Percentiles rank a stretch among this genome's conserved stretches.
These are phyloP conservation scores for Minunthozetes semirufus DNA, from an alignment of 2,888 invertebrate genomes.

Conservation along the genomic window DNA sequence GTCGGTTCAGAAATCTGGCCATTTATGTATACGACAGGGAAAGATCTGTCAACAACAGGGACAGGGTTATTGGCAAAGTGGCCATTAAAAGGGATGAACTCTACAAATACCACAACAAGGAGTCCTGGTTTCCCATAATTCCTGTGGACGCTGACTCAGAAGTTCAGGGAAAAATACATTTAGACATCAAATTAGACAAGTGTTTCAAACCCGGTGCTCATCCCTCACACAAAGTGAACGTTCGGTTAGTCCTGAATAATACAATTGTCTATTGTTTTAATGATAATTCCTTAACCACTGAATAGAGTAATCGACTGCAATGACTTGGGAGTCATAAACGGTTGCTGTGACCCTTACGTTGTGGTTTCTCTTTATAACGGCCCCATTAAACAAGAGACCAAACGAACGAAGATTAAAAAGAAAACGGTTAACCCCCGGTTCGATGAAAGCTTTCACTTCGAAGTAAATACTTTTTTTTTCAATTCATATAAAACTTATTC, in stretches of 20 bases:
- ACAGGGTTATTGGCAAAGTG: slow-evolving; percentile 71
- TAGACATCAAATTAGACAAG: slow-evolving; percentile 66
- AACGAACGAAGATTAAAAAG: slow-evolving; percentile 76
- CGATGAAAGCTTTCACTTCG: slow-evolving; percentile 77
- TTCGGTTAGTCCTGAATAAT: not conserved
- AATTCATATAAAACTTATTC: slow-evolving; percentile 7
- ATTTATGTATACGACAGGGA: slow-evolving; percentile 82
- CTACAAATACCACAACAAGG: slow-evolving; percentile 78
- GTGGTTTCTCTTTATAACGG: slow-evolving; percentile 70
- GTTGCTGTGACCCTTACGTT: slow-evolving; percentile 84
- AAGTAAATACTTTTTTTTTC: slow-evolving; percentile 49
- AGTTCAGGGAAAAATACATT: slow-evolving; percentile 73
- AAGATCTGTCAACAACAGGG: slow-evolving; percentile 67
- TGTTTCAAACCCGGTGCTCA: slow-evolving; percentile 53
- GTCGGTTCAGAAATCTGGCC: slow-evolving; percentile 78
- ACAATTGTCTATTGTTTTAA: not conserved
- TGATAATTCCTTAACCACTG: not conserved
- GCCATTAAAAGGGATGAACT: slow-evolving; percentile 80
- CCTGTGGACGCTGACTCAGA: slow-evolving; percentile 82
- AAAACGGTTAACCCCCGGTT: slow-evolving; percentile 84
- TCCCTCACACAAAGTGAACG: not conserved
- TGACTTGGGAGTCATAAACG: slow-evolving; percentile 79
- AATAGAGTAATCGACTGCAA: slow-evolving; percentile 68
- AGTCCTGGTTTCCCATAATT: slow-evolving; percentile 81
- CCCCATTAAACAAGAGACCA: slow-evolving; percentile 55